Evolutionary conservation across 2,113 vertebrate genomes (phyloP).

Genomic region (Grammomys dolichurus): DNA sequence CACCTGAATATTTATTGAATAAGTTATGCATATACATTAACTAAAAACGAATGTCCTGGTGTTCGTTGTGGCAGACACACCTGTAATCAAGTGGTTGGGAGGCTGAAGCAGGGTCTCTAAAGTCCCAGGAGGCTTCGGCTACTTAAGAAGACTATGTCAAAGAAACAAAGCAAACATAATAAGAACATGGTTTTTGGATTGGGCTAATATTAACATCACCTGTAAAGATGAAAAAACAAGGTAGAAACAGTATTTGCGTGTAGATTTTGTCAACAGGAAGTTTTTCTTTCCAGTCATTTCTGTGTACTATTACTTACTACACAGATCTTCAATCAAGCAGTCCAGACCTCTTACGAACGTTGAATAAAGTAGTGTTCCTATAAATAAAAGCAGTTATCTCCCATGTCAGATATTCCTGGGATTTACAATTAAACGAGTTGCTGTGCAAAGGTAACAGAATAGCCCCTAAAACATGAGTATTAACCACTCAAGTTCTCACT

Average conservation of each 20-base stretch:
- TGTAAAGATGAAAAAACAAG: not conserved
- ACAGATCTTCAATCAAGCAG: conserved; percentile 9
- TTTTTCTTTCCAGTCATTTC: not conserved
- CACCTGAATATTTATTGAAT: not conserved
- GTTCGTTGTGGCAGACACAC: not conserved
- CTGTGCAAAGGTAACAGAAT: not conserved
- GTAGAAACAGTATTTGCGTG: not conserved
- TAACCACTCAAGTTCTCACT: not conserved
- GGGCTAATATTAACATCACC: not conserved
- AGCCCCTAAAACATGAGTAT: not conserved
- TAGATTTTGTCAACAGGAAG: not conserved
- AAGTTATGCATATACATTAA: not conserved
- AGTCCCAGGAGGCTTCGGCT: not conserved
- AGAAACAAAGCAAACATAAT: not conserved
- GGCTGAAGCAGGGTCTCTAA: not conserved
- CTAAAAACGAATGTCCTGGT: not conserved
- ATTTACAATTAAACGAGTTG: not conserved
- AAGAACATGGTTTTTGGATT: not conserved
- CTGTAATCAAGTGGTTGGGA: too few species aligned
- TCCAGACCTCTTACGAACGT: not conserved
- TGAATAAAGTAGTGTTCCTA: not conserved
- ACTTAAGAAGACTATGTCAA: not conserved
- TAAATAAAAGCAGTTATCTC: not conserved
- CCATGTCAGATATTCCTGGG: not conserved
- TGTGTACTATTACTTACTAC: not conserved